Percentiles rank a stretch among this genome's conserved stretches.
Conservation (phyloP, 2,888 invertebrate species). For the Parnassius mnemosyne region DNA sequence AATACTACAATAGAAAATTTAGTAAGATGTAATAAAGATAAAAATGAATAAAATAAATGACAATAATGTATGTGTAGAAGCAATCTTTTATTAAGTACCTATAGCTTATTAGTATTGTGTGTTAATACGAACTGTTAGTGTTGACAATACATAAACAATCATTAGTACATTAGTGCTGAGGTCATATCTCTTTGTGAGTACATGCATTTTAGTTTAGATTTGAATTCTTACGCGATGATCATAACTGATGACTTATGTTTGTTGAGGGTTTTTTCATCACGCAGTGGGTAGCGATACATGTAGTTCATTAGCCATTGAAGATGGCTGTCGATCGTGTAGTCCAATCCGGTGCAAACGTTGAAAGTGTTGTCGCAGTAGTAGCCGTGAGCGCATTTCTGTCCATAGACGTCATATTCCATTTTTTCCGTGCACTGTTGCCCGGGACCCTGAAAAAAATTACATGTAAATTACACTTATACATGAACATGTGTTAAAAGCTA, state of each 20-base stretch:
- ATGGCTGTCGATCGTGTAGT: constrained; percentile 46
- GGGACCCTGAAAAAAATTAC: constrained; percentile 48
- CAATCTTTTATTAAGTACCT: constrained; percentile 6
- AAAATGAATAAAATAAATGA: constrained; percentile 2
- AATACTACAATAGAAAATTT: no score
- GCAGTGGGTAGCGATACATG: constrained; percentile 44
- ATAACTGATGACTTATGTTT: constrained; percentile 27
- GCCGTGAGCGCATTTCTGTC: constrained; percentile 61
- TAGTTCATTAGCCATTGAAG: constrained; percentile 46
- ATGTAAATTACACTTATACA: no score
- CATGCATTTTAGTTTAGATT: no score
- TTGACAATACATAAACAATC: neutral
- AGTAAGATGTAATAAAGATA: neutral
- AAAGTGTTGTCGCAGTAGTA: constrained; percentile 56
- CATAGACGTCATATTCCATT: constrained; percentile 53
- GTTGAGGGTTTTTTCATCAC: constrained; percentile 26
- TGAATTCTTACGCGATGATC: constrained; percentile 27
- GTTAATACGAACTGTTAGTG: constrained; percentile 49
- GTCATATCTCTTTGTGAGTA: constrained; percentile 65
- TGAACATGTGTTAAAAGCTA: no score
- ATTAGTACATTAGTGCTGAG: constrained; percentile 12
- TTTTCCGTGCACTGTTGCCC: constrained; percentile 66
- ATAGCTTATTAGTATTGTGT: constrained; percentile 37
- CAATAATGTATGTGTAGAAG: constrained; percentile 5
- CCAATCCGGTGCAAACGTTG: constrained; percentile 56